Evolutionary conservation across 2,888 invertebrate genomes (phyloP).

Genomic region (Drosophila pullipes): DNA sequence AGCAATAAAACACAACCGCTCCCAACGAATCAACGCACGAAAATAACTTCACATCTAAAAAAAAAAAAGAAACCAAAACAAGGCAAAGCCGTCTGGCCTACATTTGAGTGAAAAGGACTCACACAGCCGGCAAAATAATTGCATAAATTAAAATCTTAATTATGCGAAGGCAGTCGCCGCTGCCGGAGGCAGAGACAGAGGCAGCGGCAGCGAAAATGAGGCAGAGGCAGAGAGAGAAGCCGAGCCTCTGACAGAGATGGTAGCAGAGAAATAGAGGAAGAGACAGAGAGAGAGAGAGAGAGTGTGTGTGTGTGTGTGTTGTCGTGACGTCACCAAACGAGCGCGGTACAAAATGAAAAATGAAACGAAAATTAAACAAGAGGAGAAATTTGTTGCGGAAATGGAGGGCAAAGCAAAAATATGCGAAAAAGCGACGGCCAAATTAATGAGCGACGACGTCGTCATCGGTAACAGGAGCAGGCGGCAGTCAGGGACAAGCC

Average conservation of each 20-base stretch:
- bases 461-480: conserved; percentile 46
- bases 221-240: conserved; percentile 17
- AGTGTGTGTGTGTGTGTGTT: not conserved
- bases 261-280: not conserved
- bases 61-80: conserved; percentile 46
- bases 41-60: conserved; percentile 69
- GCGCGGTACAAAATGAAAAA: conserved; percentile 76
- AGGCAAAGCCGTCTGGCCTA: conserved; percentile 50
- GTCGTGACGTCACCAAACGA: conserved; percentile 75
- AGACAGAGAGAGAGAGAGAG: too few relatives aligned
- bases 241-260: conserved; percentile 50
- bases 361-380: conserved; percentile 76
- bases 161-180: conserved; percentile 62
- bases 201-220: conserved; percentile 6
- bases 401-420: conserved; percentile 56
- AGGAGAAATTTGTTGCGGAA: conserved; percentile 71
- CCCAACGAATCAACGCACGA: conserved; percentile 50
- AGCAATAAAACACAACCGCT: conserved; percentile 63
- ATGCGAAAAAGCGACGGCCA: conserved; percentile 65
- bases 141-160: conserved; percentile 82
- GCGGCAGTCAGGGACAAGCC: conserved; percentile 24
- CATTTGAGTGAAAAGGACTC: conserved; percentile 57
- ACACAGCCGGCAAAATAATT: conserved; percentile 78
- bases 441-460: conserved; percentile 66
- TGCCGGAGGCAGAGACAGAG: conserved; percentile 28